Evolutionary conservation across 1,140 invertebrate genomes (phyloP), one percentile per base, ranked within the genome.

Genomic region (Micrasema minimum): DNA sequence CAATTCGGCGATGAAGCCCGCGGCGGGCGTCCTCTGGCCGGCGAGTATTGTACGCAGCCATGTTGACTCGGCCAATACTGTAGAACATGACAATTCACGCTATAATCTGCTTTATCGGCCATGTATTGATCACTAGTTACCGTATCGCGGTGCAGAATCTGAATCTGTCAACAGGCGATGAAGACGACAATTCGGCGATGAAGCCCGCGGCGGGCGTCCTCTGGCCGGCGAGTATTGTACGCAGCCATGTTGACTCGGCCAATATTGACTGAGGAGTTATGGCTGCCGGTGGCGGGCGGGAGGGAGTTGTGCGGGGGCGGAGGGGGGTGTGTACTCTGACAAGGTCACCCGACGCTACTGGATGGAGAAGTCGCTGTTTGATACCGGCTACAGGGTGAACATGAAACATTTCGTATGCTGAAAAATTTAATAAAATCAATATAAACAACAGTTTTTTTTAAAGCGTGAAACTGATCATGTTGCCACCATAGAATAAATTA

Each of bases 251-350:
- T 59, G 55, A 38, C 55, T 59, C n/a, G 59, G 18, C 26, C 59
- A 64, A 64, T 64, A 64, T 64, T 64, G 41, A 64, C 59, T 3
- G 59, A 22, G 59, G 59, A 64, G 26, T 45, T 64, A 23, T 64
- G 18, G 23, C 41, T 7, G 23, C 5, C 20, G 38, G 59, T 1
- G 41, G 59, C 3, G 38, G 22, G n/a, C 0, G 11, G 55, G 3
- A 31, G 16, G 59, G n/a, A 18, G 41, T 1, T 7, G 1, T 1
- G 55, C n/a, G 59, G 20, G 37, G 59, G 59, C n/a, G 16, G 41
- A 38, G 41, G 22, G 43, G 41, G 59, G 59, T n/a, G 59, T n/a
- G 59, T 26, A 26, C 43, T 31, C 23, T 12, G 23, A 41, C 59
- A 64, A 64, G 59, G 59, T 64, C 59, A 46, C 38, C 38, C 18